Base-by-base conservation (phyloP, 1,140 invertebrate genomes). In the Tribolium madens region DNA sequence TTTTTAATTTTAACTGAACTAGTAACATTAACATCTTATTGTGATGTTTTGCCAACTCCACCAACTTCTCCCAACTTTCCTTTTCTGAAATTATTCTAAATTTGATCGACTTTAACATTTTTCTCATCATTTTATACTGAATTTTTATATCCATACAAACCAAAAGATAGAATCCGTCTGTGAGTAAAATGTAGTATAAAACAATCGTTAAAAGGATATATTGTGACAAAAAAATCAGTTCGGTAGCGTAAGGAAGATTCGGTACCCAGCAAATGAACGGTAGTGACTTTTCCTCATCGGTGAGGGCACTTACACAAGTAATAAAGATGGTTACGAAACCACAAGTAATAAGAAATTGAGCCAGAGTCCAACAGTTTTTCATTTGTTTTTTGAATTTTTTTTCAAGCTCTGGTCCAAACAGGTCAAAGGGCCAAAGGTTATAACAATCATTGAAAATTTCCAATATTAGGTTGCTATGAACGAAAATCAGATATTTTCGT, bases 81-180 rank as follows among this genome's bases (percentile, higher is more conserved):
- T 3, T 9, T 5, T 64, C 57, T 12, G 10, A 3, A 0, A 13
- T 12, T n/a, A 13, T 12, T n/a, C 57, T 26, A 64, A 64, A 64
- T 3, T 33, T 9, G 5, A 64, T 3, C 6, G 7, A 12, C 31
- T 33, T 13, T 13, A 64, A 14, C 12, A 33, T n/a, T 64, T 64
- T 33, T 12, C n/a, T 3, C 57, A 64, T 33, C 14, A 64, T n/a
- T 33, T 12, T 64, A 14, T 31, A 64, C 14, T 64, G 57, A 36
- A 33, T 14, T 64, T 31, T 1, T n/a, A 64, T 13, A 13, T n/a
- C n/a, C 26, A 33, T 64, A 6, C 21, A n/a, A 3, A 12, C 13
- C 17, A 64, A 33, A 33, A 64, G 57, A 15, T 33, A 64, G 17
- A 64, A 64, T 1, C 57, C 31, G 12, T 64, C 57, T 12, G 17